phyloP scores from a whole-genome alignment of 1,140 invertebrate genomes.

The Leptinotarsa lineolata region DNA sequence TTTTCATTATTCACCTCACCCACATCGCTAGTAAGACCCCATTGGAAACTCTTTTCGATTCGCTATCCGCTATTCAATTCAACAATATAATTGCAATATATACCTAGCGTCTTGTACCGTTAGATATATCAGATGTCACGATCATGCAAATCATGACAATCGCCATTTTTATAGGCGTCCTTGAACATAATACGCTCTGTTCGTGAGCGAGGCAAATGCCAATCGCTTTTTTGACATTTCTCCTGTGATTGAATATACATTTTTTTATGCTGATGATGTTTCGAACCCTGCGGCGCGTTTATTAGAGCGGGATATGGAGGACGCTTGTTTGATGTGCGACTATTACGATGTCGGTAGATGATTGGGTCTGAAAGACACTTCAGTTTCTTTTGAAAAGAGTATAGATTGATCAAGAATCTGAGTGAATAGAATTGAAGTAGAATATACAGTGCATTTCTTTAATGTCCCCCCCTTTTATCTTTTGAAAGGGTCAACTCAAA shows the following conservation, averaged over 20 bases:
- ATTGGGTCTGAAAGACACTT: neutral
- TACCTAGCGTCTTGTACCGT: conserved; percentile 7
- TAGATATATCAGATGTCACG: conserved; percentile 17
- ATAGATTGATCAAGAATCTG: no score
- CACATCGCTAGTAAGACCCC: neutral
- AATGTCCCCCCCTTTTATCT: no score
- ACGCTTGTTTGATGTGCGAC: neutral
- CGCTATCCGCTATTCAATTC: neutral
- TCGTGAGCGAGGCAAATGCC: conserved; percentile 7
- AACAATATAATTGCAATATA: conserved; percentile 6
- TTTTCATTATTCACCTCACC: neutral
- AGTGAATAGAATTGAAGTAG: no score
- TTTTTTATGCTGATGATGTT: neutral
- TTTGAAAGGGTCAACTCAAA: no score
- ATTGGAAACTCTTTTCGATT: neutral
- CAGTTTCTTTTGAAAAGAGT: no score
- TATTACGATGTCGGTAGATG: neutral
- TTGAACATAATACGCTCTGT: conserved; percentile 18
- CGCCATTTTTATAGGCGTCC: conserved; percentile 12
- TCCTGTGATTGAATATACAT: conserved; percentile 8
- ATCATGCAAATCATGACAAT: conserved; percentile 20
- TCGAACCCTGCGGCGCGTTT: neutral
- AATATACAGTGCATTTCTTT: no score
- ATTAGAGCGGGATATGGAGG: conserved; percentile 1
- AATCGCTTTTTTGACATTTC: conserved; percentile 21